Conservation (phyloP, 1,140 invertebrate species). For the Nixonia krombeini region DNA sequence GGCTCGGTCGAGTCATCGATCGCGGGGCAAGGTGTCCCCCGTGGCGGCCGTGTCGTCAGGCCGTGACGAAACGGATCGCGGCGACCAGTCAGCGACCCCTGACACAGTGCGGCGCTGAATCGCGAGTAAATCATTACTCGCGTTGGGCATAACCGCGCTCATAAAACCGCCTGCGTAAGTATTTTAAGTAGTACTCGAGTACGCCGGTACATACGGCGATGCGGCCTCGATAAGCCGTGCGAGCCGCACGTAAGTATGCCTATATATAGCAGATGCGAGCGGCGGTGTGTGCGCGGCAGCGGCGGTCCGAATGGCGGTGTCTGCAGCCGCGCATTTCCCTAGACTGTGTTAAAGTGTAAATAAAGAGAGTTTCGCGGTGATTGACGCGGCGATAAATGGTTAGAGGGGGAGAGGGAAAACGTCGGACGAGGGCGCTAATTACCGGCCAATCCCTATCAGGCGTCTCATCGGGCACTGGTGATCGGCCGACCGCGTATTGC, state of each 20-base stretch:
- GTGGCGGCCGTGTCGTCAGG: too few relatives aligned
- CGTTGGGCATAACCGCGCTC: conserved; percentile 41
- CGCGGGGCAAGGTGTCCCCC: too few relatives aligned
- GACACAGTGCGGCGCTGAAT: conserved; percentile 39
- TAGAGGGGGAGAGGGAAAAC: conserved; percentile 32
- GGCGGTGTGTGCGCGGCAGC: conserved; percentile 34
- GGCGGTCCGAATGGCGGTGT: conserved; percentile 26
- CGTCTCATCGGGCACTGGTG: not conserved
- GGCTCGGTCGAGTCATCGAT: too few relatives aligned
- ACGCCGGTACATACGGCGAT: conserved; percentile 47
- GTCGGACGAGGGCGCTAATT: conserved; percentile 43
- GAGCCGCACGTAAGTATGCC: conserved; percentile 48
- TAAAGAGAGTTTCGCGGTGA: conserved; percentile 31
- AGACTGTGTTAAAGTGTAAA: conserved; percentile 50
- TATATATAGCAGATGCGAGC: conserved; percentile 31
- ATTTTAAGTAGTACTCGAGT: conserved; percentile 51
- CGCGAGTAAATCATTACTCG: conserved; percentile 49
- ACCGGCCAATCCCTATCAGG: conserved; percentile 33
- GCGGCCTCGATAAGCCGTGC: conserved; percentile 48
- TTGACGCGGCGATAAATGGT: conserved; percentile 40
- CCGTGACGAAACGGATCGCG: conserved; percentile 9
- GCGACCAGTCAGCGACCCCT: conserved; percentile 52
- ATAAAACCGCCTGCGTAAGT: conserved; percentile 49
- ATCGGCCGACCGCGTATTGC: too few relatives aligned
- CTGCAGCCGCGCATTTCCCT: conserved; percentile 46